Evolutionary conservation across 2,113 vertebrate genomes (phyloP), one percentile per base, ranked within the genome.

Genomic region (Rhynchopsitta pachyrhyncha): DNA sequence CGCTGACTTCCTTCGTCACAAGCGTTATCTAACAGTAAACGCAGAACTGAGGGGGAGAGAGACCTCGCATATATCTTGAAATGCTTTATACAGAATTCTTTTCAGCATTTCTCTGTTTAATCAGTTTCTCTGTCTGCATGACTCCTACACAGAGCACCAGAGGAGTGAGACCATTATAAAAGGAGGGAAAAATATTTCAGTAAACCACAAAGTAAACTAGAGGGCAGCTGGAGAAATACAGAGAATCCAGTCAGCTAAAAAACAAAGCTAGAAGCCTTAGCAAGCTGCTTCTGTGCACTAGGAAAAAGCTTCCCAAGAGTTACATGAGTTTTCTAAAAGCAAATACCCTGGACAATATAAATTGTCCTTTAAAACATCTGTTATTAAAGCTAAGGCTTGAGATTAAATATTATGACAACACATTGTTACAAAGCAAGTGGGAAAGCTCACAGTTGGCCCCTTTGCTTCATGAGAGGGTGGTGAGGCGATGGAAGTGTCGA

Each of bases 181-280:
- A 71, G 3, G 64, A 49, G 68, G 47, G 35, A 63, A 57, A 86
- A 84, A 62, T 31, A 71, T 49, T 70, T 62, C 90, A 73, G 73
- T 29, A 82, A 85, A 66, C 44, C 85, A 82, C 85, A 90, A 57
- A 93, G 52, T 47, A 44, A 96, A 92, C 17, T 4, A 68, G 78
- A 60, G 67, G 89, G 81, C 93, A 95, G 91, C 92, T 86, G 87
- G 20, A 86, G 74, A 76, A 91, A 75, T 12, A 78, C 41, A 39
- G 82, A 25, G 84, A 64, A 80, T 33, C 57, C 82, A 76, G 81
- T 63, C 74, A 79, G 75, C 17, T 22, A 14, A 53, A 60, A 44
- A 82, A 68, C 73, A 70, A 75, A 93, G 70, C 81, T 37, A 27
- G 52, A 68, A 81, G 91, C 71, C 12, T 46, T 28, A 27, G 80